phyloP scores from a whole-genome alignment of 2,113 vertebrate species.

The Hemicordylus capensis region DNA sequence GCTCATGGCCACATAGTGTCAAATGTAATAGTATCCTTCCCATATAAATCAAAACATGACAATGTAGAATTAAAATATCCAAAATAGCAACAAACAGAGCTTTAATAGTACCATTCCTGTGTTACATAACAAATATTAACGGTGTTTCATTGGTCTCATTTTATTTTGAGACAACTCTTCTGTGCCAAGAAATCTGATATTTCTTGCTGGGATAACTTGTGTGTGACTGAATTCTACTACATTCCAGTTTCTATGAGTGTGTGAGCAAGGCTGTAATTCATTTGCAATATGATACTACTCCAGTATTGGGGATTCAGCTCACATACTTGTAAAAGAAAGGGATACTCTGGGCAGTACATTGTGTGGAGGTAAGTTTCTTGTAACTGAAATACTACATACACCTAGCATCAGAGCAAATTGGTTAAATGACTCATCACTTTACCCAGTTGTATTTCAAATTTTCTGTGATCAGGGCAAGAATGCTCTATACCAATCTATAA shows the following conservation, averaged over 20 bases:
- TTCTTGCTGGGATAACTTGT: neutral
- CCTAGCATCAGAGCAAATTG: neutral
- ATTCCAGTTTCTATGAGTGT: neutral
- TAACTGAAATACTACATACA: neutral
- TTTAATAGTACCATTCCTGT: neutral
- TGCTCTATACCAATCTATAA: neutral
- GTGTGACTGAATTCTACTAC: neutral
- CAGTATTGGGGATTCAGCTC: neutral
- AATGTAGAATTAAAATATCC: neutral
- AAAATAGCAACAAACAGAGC: neutral
- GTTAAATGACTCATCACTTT: neutral
- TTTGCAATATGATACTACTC: neutral
- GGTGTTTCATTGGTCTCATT: neutral
- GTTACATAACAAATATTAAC: neutral
- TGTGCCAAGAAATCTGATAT: neutral
- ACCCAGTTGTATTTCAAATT: neutral
- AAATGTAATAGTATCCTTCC: neutral
- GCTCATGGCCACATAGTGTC: neutral
- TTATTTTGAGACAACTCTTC: neutral
- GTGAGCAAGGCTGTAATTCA: neutral
- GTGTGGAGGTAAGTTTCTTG: neutral
- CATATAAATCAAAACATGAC: neutral
- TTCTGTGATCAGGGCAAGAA: neutral
- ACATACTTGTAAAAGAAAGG: neutral
- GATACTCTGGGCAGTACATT: neutral